Percentiles rank a stretch among this genome's conserved stretches.
Evolutionary conservation across 2,888 invertebrate genomes (phyloP).

Genomic region (Heliconius cydno): DNA sequence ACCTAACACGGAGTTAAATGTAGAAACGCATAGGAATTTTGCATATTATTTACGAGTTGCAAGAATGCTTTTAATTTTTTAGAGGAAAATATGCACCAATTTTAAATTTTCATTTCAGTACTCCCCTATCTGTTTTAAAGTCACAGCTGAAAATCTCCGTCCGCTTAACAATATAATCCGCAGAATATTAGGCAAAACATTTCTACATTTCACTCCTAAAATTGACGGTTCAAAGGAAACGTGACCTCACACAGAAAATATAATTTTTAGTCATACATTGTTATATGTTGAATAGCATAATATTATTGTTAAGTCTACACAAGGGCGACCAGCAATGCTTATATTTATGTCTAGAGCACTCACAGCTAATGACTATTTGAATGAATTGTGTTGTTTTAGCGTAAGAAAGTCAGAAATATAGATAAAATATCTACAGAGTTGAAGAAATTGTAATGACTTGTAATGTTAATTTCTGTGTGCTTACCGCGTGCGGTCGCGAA

Average conservation of each 20-base stretch:
- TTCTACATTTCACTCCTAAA: constrained; percentile 43
- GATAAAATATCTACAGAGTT: constrained; percentile 18
- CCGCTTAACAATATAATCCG: constrained; percentile 49
- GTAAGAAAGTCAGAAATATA: constrained; percentile 14
- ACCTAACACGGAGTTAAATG: constrained; percentile 31
- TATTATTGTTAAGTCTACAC: constrained; percentile 4
- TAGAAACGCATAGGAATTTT: constrained; percentile 29
- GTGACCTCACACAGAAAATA: constrained; percentile 46
- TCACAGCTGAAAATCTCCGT: constrained; percentile 52
- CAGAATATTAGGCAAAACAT: constrained; percentile 34
- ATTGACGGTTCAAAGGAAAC: constrained; percentile 36
- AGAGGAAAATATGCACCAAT: constrained; percentile 14
- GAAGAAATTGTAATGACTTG: constrained; percentile 25
- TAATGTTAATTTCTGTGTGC: constrained; percentile 46
- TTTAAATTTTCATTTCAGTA: constrained; percentile 13
- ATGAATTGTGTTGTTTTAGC: constrained; percentile 17
- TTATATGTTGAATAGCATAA: constrained; percentile 28
- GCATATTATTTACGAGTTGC: constrained; percentile 21
- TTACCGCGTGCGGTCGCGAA: constrained; percentile 51
- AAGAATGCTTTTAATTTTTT: constrained; percentile 7
- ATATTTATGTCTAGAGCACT: constrained; percentile 20
- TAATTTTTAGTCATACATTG: constrained; percentile 28
- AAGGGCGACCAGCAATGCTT: constrained; percentile 9
- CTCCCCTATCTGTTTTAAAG: constrained; percentile 36
- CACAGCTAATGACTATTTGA: not conserved